phyloP scores from a whole-genome alignment of 2,113 vertebrate species.

The Octodon degus region DNA sequence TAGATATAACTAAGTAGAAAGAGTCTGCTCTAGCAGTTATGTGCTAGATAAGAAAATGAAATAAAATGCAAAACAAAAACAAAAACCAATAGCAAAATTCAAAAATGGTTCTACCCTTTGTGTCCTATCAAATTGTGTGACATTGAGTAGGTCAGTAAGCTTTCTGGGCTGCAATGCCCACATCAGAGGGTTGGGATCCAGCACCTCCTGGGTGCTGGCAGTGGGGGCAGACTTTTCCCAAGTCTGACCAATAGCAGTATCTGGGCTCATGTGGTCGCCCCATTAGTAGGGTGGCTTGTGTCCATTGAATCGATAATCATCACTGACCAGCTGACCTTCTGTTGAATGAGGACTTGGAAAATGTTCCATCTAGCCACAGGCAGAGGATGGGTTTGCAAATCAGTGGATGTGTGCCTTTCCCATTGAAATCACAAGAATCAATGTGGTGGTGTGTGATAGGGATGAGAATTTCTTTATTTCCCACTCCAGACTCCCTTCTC shows the following conservation, averaged over 20 bases:
- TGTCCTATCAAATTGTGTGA: not conserved
- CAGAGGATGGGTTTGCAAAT: not conserved
- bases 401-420: not conserved
- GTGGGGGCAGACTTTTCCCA: not conserved
- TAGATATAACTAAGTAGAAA: not conserved
- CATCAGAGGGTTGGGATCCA: not conserved
- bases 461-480: not conserved
- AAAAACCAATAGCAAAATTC: not conserved
- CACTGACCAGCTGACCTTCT: not conserved
- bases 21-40: not conserved
- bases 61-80: not conserved
- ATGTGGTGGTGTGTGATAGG: not conserved
- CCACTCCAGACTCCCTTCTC: not conserved
- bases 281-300: not conserved
- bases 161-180: not conserved
- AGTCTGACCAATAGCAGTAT: not conserved
- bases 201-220: not conserved
- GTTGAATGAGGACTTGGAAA: not conserved
- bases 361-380: not conserved
- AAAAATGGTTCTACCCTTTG: not conserved
- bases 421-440: slow-evolving; percentile 7
- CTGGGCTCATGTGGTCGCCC: not conserved
- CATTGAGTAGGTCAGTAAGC: not conserved
- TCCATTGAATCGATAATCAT: slow-evolving; percentile 9
- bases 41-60: slow-evolving; percentile 22